Base-by-base conservation (phyloP, 2,888 invertebrate genomes). In the Toxonevra muliebris region DNA sequence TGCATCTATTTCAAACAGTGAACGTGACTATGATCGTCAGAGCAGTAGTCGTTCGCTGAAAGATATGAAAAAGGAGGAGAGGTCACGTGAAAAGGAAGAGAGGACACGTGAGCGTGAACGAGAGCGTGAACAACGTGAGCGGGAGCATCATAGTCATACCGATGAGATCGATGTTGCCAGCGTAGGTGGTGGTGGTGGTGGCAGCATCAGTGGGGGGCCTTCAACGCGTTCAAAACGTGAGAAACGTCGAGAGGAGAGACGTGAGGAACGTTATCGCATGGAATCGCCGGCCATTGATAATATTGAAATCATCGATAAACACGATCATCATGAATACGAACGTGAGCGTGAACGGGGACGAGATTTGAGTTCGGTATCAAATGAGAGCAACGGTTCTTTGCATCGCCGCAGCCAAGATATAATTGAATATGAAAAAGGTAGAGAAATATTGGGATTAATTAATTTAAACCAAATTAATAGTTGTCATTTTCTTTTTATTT, bases 361-460 rank as follows among this genome's bases (percentile, higher is more conserved):
- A 77, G 87, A 90, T 82, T 85, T 89, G 74, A 86, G 88, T 85
- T 83, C 86, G 75, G 83, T 88, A 77, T 88, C 87, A 77, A 81
- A 88, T 81, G 79, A 88, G 76, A 86, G 88, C 84, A 85, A 86
- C 66, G 87, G 86, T 65, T 87, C 87, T n/a, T 75, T 84, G 67
- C 85, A 85, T 76, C 87, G 88, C 73, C 87, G 87, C 74, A 87
- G 87, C 82, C 88, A 87, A 79, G 89, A 89, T 77, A 82, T 87
- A 65, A 77, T 85, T 80, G 89, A 89, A 77, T 86, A 87, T 76
- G 89, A 89, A 79, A 88, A 90, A 90, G 90, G 90, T 90, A 64
- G 54, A 19, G 40, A 12, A 52, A 58, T n/a, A 54, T 12, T 3
- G 42, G 8, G 13, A 13, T 5, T 1, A 41, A 20, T 58, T 58